Conservation (phyloP, 92 coral and sea anemone genomes). For the Chrysogorgia sp. region DNA sequence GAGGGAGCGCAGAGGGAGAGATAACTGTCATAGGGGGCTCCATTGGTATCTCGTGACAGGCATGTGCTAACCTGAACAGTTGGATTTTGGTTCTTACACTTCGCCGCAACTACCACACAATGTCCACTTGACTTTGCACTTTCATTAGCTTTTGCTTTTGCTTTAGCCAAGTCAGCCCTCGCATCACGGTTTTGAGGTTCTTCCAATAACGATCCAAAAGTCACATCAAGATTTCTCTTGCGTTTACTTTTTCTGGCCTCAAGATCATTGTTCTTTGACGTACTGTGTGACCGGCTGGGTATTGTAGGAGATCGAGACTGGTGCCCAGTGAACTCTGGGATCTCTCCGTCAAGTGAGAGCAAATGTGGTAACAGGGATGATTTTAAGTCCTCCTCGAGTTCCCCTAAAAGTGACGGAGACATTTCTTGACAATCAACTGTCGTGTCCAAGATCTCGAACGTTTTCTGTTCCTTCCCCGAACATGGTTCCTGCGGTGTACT, state of each 20-base stretch:
- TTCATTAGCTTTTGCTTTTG: not conserved
- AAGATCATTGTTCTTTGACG: not conserved
- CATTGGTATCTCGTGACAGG: too few relatives aligned
- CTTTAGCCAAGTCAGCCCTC: not conserved
- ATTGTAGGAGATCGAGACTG: slow-evolving; percentile 39
- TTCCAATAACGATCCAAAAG: not conserved
- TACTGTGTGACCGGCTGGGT: slow-evolving; percentile 11
- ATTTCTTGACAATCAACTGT: not conserved
- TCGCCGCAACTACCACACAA: not conserved
- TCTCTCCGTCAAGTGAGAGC: slow-evolving; percentile 16
- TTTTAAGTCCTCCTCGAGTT: not conserved
- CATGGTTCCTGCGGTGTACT: slow-evolving; percentile 66
- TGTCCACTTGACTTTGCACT: not conserved
- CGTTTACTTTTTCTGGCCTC: not conserved
- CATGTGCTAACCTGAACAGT: not conserved
- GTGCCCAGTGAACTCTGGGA: slow-evolving; percentile 14
- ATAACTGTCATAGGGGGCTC: too few relatives aligned
- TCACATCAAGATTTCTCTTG: slow-evolving; percentile 2
- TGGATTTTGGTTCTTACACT: not conserved
- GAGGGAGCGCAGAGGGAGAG: too few relatives aligned
- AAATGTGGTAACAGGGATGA: slow-evolving; percentile 12
- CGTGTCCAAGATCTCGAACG: not conserved
- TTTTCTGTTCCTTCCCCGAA: slow-evolving; percentile 16
- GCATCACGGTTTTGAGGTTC: not conserved
- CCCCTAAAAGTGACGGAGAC: slow-evolving; percentile 11